Evolutionary conservation across 2,113 vertebrate genomes (phyloP), one percentile per base, ranked within the genome.

Genomic region (Dicerorhinus sumatrensis): DNA sequence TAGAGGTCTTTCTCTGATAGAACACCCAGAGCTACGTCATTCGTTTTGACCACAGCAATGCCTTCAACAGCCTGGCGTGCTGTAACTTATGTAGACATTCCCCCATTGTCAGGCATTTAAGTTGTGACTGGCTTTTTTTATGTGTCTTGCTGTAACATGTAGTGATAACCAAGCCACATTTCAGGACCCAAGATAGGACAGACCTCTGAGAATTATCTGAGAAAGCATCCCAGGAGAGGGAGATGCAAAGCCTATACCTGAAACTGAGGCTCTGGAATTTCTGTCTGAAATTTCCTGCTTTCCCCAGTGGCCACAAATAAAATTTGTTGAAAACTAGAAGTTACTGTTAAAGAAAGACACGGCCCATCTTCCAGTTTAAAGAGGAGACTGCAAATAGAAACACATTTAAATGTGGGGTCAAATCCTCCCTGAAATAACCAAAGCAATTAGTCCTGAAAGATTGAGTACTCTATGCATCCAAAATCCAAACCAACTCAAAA

Each of bases 321-420:
- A 95, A 65, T 48, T 51, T 92, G 21, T 42, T 87, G 33, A 54
- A 91, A 97, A 93, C 65, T 58, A 88, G 36, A 94, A 93, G n/a
- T 94, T 81, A 60, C 84, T 77, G 2, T 85, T 60, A 95, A 89
- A 36, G 13, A 13, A 89, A 97, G 73, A 70, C 25, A 60, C 23
- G 8, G 29, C 21, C n/a, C 63, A 20, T 63, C 36, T 69, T 97
- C 69, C 86, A 58, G 18, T 60, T 42, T 84, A 63, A 58, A 4
- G 33, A 95, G 25, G 16, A 97, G 58, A 90, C 56, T 58, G 5
- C 25, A 96, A 94, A 90, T 33, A 92, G 36, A 85, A 94, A 75
- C 27, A 56, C 36, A 72, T 56, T 86, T 72, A 27, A 83, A 95
- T 73, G 1, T 62, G 17, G 6, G 72, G 8, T 29, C 5, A 20